Conservation (phyloP, 2,113 vertebrate genomes). For the Corythoichthys haematopterus region DNA sequence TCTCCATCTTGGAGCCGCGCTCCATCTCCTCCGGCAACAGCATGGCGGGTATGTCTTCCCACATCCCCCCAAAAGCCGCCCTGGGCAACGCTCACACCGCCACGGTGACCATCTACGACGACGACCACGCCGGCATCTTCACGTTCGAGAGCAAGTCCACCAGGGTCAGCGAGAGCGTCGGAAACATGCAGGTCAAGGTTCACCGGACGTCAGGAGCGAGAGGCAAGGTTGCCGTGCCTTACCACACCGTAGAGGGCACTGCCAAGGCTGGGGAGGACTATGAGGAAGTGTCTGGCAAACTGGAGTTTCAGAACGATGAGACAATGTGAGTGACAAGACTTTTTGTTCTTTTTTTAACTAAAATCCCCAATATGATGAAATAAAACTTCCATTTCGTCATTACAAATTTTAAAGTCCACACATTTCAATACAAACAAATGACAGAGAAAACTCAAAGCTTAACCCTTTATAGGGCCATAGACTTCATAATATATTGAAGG, state of each 20-base stretch:
- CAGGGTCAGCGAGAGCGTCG: conserved; percentile 80
- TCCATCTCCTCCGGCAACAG: conserved; percentile 69
- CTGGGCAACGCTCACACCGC: conserved; percentile 68
- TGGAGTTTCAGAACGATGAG: conserved; percentile 83
- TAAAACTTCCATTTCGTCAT: too few relatives aligned
- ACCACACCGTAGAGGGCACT: conserved; percentile 75
- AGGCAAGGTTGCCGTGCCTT: conserved; percentile 79
- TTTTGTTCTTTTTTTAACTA: too few relatives aligned
- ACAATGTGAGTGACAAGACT: conserved; percentile 73
- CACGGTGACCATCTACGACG: conserved; percentile 82
- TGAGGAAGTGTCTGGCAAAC: conserved; percentile 76
- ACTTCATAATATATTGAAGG: too few relatives aligned
- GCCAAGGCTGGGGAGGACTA: conserved; percentile 81
- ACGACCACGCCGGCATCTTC: conserved; percentile 83
- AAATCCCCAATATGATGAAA: too few relatives aligned
- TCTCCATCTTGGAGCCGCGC: conserved; percentile 66
- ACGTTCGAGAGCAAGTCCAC: conserved; percentile 71
- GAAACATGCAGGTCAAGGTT: conserved; percentile 79
- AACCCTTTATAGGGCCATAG: too few relatives aligned
- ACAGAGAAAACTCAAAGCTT: too few relatives aligned
- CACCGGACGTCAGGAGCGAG: conserved; percentile 79
- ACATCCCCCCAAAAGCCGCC: conserved; percentile 67
- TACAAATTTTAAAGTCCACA: too few relatives aligned
- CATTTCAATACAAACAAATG: too few relatives aligned
- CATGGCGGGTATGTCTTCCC: conserved; percentile 52